Percentiles rank a stretch among this genome's conserved stretches.
Conservation (phyloP, 2,113 vertebrate species). For the human (Homo sapiens) region GRCh38 chr13:72438001-72438500, state of each 20-base stretch:
- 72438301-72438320: neutral
- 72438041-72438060: conserved; percentile 58
- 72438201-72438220: neutral
- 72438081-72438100: conserved; percentile 67
- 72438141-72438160: neutral
- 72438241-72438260: neutral
- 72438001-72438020: conserved; percentile 53
- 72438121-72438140: neutral
- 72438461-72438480: neutral
- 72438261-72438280: neutral
- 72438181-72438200: neutral
- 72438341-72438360: neutral
- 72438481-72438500: neutral
- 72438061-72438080: conserved; percentile 43
- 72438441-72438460: neutral
- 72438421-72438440: neutral
- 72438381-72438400: neutral
- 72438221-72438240: neutral
- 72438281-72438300: neutral
- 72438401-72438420: neutral
- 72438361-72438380: neutral
- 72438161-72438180: neutral
- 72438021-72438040: conserved; percentile 63
- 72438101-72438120: conserved; percentile 63
- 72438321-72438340: neutral